Conservation (phyloP, 2,113 vertebrate genomes). For the Eonycteris spelaea region DNA sequence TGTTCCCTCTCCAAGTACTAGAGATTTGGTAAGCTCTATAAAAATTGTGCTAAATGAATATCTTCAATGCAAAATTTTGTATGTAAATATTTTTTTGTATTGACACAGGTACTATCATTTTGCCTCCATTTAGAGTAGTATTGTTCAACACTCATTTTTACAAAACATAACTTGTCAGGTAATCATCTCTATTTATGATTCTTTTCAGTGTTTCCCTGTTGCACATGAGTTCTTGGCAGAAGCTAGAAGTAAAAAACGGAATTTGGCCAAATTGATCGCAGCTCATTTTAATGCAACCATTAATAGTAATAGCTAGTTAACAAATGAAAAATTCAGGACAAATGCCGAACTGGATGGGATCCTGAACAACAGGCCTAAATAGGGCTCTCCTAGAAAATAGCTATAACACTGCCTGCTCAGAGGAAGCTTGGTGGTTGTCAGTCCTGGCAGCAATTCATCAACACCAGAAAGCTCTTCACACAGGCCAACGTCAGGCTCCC, state of each 20-base stretch:
- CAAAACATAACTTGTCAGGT: not conserved
- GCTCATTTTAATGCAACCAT: not conserved
- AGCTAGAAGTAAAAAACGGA: not conserved
- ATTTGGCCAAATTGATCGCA: not conserved
- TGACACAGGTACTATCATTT: not conserved
- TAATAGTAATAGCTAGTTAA: not conserved
- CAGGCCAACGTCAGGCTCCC: rapidly evolving
- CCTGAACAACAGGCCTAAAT: not conserved
- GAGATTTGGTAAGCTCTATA: not conserved
- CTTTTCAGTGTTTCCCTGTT: not conserved
- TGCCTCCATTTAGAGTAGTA: not conserved
- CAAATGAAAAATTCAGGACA: not conserved
- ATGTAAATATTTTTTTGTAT: not conserved
- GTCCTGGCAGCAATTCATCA: not conserved
- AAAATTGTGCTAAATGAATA: not conserved
- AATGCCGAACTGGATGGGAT: not conserved
- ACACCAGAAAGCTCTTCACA: not conserved
- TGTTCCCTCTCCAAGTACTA: not conserved
- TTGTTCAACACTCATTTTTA: not conserved
- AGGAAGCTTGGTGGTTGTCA: not conserved
- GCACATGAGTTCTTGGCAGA: not conserved
- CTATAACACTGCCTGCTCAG: too few relatives aligned
- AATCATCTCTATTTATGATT: not conserved
- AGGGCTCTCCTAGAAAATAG: not conserved
- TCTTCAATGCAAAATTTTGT: not conserved